These are phyloP conservation scores for Harmothoe impar DNA, from an alignment of 2,888 invertebrate genomes.

Conservation along the genomic window DNA sequence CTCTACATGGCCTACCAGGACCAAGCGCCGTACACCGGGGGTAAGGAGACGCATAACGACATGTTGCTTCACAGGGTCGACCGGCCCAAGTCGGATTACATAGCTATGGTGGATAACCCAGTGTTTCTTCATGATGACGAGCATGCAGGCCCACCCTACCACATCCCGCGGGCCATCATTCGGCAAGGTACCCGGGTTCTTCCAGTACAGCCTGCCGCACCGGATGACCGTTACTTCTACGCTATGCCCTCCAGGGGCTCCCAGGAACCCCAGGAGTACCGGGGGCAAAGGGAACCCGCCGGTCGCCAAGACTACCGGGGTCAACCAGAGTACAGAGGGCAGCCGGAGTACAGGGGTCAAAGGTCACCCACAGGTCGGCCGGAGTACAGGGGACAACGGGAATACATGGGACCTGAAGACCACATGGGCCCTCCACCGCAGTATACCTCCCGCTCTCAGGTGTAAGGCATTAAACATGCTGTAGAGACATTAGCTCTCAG, in stretches of 20 bases:
- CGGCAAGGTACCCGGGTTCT: slow-evolving; percentile 22
- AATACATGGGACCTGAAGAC: no score
- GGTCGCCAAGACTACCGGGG: neutral
- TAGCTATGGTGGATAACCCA: slow-evolving; percentile 50
- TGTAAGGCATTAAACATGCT: no score
- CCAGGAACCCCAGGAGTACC: neutral
- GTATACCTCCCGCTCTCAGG: no score
- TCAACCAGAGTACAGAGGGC: no score
- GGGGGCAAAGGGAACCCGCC: neutral
- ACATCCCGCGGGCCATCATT: slow-evolving; percentile 6
- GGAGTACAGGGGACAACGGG: neutral
- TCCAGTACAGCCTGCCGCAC: neutral
- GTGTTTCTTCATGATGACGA: neutral
- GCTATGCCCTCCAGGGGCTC: slow-evolving; percentile 20
- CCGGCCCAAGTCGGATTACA: slow-evolving; percentile 18
- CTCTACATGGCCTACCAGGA: slow-evolving; percentile 41
- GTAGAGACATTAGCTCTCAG: no score
- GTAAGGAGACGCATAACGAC: neutral
- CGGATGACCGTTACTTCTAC: slow-evolving; percentile 37
- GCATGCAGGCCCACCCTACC: no score
- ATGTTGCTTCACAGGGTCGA: slow-evolving; percentile 39
- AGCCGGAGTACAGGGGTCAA: neutral
- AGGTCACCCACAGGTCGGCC: neutral
- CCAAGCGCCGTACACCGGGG: neutral
- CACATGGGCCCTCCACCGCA: no score